These are phyloP conservation scores for Eucera pruinosa DNA, from an alignment of 2,888 invertebrate genomes.

Conservation along the genomic window DNA sequence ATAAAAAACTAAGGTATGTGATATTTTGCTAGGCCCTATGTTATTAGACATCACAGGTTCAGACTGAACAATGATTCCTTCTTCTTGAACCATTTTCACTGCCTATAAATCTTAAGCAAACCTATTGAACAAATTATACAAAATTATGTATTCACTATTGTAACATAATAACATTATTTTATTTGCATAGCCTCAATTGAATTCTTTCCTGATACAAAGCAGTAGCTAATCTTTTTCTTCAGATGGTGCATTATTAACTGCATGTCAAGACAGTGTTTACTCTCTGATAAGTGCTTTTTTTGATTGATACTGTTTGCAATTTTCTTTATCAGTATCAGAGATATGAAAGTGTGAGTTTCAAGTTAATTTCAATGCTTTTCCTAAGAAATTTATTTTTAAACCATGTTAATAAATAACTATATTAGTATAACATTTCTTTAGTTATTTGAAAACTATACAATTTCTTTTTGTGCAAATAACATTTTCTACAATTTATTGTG, in stretches of 20 bases:
- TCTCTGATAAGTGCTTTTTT: too few species aligned
- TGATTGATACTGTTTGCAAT: too few species aligned
- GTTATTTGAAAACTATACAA: too few species aligned
- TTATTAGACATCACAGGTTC: slow-evolving; percentile 8
- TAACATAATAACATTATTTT: background rate
- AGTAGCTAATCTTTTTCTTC: background rate
- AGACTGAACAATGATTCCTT: background rate
- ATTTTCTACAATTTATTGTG: too few species aligned
- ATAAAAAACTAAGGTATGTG: slow-evolving; percentile 85
- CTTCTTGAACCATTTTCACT: slow-evolving; percentile 4
- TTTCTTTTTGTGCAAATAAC: too few species aligned
- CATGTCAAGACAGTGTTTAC: too few species aligned
- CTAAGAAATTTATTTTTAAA: too few species aligned
- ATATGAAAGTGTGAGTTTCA: too few species aligned
- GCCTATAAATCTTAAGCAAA: background rate
- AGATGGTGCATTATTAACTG: background rate
- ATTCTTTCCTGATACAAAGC: background rate
- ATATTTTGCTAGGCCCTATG: background rate
- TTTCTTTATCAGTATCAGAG: too few species aligned
- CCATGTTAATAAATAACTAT: too few species aligned
- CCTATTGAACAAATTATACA: slow-evolving; percentile 1
- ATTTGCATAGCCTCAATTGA: background rate
- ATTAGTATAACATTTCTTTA: too few species aligned
- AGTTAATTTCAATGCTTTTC: too few species aligned
- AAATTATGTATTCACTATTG: background rate